phyloP scores from a whole-genome alignment of 2,888 invertebrate species.

The Cosmopolites sordidus region DNA sequence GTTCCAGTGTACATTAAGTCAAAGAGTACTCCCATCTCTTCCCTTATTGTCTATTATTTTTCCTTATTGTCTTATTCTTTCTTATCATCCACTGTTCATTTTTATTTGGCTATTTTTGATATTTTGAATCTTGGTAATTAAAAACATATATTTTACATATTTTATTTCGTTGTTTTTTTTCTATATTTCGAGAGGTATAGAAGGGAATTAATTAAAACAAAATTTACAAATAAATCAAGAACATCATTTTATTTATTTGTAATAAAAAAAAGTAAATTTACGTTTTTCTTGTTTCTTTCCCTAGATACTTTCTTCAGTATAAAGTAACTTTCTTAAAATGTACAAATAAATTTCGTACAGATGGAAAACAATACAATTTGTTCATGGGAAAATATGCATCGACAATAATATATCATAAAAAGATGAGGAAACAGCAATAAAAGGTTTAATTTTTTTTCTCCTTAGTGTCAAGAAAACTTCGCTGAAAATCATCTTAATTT shows the following conservation, averaged over 20 bases:
- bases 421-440: neutral
- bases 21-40: too few species aligned
- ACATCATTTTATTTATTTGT: slow-evolving; percentile 33
- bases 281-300: neutral
- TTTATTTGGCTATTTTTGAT: too few species aligned
- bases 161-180: too few species aligned
- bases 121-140: too few species aligned
- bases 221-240: slow-evolving; percentile 34
- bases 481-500: neutral
- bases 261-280: slow-evolving; percentile 30
- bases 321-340: neutral
- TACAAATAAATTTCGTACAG: neutral
- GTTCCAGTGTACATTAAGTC: too few species aligned
- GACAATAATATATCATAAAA: neutral
- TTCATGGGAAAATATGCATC: neutral
- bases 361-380: neutral
- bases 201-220: slow-evolving; percentile 9
- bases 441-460: neutral
- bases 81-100: too few species aligned
- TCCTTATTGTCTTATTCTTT: too few species aligned
- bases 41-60: too few species aligned
- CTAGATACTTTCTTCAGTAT: neutral
- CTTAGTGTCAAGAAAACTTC: neutral
- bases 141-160: too few species aligned
- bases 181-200: too few species aligned